Base-by-base conservation (phyloP, 1,140 invertebrate genomes). In the Carcinoscorpius rotundicauda region DNA sequence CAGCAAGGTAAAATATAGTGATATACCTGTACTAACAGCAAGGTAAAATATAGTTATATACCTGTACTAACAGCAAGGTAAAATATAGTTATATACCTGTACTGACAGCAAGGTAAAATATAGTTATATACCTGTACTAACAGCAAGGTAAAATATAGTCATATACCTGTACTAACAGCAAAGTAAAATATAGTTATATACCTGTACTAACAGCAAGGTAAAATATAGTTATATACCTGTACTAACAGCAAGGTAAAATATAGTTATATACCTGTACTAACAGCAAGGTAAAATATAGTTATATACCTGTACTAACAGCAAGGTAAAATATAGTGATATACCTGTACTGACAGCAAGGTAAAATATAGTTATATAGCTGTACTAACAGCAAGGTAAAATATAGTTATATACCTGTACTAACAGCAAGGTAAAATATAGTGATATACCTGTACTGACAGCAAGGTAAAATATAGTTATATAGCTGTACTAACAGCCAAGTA, bases 241-340 rank as follows among this genome's bases (percentile, higher is more conserved):
- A n/a, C 79, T 58, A 70, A 73, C 48, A 74, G 74, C 71, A 73
- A 77, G 69, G 78, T 78, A 70, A 71, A 72, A 50, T 65, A 72
- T 29, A 29, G 29, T 29, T 29, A 29, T 29, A 29, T 2, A 29
- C 2, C 29, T 29, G 29, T 29, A n/a, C 79, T 58, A 70, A 73
- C 48, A 74, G 74, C 71, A 73, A 77, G 69, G 78, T 78, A 70
- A 71, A 72, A 50, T 65, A 72, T 29, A 29, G 29, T 29, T 29
- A 29, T 29, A 29, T 2, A 29, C 2, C 29, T 29, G 29, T 29
- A n/a, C 79, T 58, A 70, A 73, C 48, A 74, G 74, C 71, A 73
- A 77, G 69, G 78, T 78, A 70, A 71, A 72, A 50, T 65, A 72
- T 29, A 29, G 29, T 29, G 0, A 29, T 29, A 29, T 2, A 29